These are phyloP conservation scores for Leuctra nigra DNA, from an alignment of 2,888 invertebrate genomes.

Conservation along the genomic window DNA sequence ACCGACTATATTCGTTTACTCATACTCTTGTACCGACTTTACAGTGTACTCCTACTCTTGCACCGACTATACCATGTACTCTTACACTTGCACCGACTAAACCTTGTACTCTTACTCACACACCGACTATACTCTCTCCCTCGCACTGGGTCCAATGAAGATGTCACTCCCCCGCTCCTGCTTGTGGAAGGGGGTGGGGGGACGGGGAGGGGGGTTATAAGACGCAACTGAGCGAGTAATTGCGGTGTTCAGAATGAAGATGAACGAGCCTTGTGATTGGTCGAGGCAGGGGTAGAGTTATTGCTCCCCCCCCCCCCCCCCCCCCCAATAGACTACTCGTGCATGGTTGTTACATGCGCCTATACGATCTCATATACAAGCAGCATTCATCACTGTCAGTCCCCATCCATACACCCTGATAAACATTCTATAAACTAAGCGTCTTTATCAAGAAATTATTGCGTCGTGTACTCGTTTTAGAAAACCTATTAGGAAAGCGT, in stretches of 20 bases:
- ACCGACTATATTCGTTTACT: no score
- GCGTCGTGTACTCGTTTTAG: no score
- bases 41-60: no score
- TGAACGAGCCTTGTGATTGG: conserved; percentile 59
- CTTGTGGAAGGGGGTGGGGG: neutral
- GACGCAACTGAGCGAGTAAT: conserved; percentile 59
- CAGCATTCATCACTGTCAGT: conserved; percentile 6
- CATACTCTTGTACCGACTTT: no score
- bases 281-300: conserved; percentile 40
- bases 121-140: no score
- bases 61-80: no score
- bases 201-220: neutral
- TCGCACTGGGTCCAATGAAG: neutral
- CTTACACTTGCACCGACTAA: no score
- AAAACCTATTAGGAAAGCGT: no score
- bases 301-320: conserved; percentile 1
- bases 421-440: no score
- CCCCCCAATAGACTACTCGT: neutral
- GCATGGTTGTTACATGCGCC: neutral
- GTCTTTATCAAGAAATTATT: no score
- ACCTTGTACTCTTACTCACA: no score
- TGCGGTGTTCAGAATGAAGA: conserved; percentile 62
- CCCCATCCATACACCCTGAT: conserved; percentile 4
- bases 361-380: neutral
- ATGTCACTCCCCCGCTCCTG: neutral